Base-by-base conservation (phyloP, 2,888 invertebrate species). In the Caradrina kadenii region DNA sequence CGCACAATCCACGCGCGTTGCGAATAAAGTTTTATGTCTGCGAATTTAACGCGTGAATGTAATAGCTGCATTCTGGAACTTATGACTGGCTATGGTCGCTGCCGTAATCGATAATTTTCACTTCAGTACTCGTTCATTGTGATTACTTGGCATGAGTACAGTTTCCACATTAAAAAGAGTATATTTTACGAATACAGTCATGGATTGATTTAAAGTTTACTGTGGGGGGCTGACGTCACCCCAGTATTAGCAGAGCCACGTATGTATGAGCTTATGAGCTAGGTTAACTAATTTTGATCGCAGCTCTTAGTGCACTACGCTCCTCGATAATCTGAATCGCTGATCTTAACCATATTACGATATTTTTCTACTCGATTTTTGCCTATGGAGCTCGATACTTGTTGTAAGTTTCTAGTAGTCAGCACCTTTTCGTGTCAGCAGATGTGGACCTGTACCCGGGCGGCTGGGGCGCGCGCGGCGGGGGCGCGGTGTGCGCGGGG, bases 381-480 rank as follows among this genome's bases (percentile, higher is more conserved):
- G 11, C 39, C 13, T 13, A 39, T 39, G 11, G 2, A 39, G 11
- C 39, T 8, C 35, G 7, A 35, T 35, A 35, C 8, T 35, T 35
- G 31, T 31, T 31, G 35, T 35, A 35, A 7, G n/a, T 8, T 1
- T n/a, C 1, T 49, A 49, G 19, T 49, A n/a, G 3, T n/a, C n/a
- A 45, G 13, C 35, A 55, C 10, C 4, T 52, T 7, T 55, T 21
- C 49, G 19, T 22, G 0, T 15, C 8, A 0, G 0, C 73, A 92
- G 92, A 85, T 19, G 77, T 92, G 70, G 85, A 80, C 61, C 15
- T 83, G 69, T 88, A 85, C 67, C 82, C 86, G 49, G 50, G 70
- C 54, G 71, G 72, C 48, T 71, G 79, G 64, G 60, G 73, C 45
- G 48, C 82, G 75, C 74, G 78, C 66, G 71, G 62, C 65, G 61